Percentiles rank a stretch among this genome's conserved stretches.
These are phyloP conservation scores for Bombus huntii DNA, from an alignment of 1,140 invertebrate genomes.

Conservation along the genomic window DNA sequence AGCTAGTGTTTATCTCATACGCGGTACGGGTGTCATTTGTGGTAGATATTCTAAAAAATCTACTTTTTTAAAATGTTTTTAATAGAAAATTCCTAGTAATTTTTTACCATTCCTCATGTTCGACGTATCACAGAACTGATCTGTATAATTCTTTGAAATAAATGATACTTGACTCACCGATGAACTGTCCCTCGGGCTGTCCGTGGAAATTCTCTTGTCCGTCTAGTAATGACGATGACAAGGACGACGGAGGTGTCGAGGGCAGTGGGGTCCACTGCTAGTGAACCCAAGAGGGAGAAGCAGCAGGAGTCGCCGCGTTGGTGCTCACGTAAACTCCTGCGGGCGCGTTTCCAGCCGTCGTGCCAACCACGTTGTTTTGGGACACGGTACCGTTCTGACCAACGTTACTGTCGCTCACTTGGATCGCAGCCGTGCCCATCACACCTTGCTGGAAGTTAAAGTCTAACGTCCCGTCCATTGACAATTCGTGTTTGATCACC, in stretches of 20 bases:
- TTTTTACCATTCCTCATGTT: no score
- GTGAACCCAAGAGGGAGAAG: constrained; percentile 87
- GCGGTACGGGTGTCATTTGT: no score
- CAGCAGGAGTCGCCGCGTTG: constrained; percentile 83
- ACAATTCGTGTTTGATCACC: constrained; percentile 96
- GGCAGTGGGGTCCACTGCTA: constrained; percentile 81
- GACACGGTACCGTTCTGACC: constrained; percentile 66
- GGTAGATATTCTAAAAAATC: no score
- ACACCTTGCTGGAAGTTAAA: constrained; percentile 90
- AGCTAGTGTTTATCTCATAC: no score
- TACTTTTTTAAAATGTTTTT: no score
- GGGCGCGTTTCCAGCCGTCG: constrained; percentile 65
- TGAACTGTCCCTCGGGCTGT: constrained; percentile 68
- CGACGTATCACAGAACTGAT: no score
- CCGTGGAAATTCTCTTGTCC: constrained; percentile 70
- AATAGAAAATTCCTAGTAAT: no score
- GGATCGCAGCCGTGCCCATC: constrained; percentile 71
- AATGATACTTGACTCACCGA: constrained; percentile 70
- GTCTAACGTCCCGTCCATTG: constrained; percentile 95
- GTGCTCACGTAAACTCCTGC: constrained; percentile 79
- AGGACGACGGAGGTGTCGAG: constrained; percentile 72
- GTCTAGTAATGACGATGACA: constrained; percentile 63
- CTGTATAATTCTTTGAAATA: no score
- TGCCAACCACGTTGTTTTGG: constrained; percentile 69
- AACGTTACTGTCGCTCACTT: constrained; percentile 71